Evolutionary conservation across 2,888 invertebrate genomes (phyloP).

Genomic region (Tineola bisselliella): DNA sequence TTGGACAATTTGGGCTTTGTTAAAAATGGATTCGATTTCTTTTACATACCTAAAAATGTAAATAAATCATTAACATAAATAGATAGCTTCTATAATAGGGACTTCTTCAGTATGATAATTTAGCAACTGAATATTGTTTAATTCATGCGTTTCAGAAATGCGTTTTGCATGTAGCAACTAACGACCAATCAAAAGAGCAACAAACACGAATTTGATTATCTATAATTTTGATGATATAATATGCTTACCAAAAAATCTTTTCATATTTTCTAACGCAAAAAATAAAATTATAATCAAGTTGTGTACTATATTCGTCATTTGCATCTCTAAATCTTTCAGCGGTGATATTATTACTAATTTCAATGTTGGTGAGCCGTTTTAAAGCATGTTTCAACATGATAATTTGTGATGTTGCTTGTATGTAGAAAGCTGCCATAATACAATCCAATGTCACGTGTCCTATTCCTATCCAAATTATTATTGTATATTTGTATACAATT

Average conservation of each 20-base stretch:
- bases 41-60: constrained; percentile 13
- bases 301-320: not conserved
- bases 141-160: too few species aligned
- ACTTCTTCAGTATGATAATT: too few species aligned
- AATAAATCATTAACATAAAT: not conserved
- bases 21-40: constrained; percentile 14
- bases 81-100: too few species aligned
- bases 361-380: constrained; percentile 12
- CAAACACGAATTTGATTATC: too few species aligned
- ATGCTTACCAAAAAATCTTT: constrained; percentile 13
- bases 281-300: constrained; percentile 5
- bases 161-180: too few species aligned
- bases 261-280: constrained; percentile 14
- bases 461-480: constrained; percentile 15
- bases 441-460: constrained; percentile 15
- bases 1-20: constrained; percentile 11
- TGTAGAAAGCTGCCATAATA: constrained; percentile 14
- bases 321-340: not conserved
- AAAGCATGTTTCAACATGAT: constrained; percentile 10
- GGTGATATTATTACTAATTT: not conserved
- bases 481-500: not conserved
- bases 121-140: too few species aligned
- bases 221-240: not conserved
- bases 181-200: too few species aligned
- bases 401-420: constrained; percentile 13